These are phyloP conservation scores for Branchipolynoe longqiensis DNA, from an alignment of 2,888 invertebrate species.

Conservation along the genomic window DNA sequence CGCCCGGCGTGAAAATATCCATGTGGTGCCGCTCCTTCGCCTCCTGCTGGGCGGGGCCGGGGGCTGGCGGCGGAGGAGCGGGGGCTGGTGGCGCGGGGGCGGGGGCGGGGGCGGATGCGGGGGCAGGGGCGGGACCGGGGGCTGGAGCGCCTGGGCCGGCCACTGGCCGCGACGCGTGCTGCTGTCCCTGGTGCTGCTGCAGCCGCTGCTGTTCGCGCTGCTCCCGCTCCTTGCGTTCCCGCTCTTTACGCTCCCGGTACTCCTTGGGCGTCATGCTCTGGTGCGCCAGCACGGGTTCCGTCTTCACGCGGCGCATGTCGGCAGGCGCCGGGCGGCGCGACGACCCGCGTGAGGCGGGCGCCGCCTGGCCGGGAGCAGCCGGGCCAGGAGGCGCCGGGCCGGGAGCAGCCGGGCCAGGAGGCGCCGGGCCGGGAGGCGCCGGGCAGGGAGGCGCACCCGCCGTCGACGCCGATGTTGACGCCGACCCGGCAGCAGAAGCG, in stretches of 20 bases:
- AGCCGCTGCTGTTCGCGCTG: background rate
- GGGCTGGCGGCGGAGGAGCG: background rate
- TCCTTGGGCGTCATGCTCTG: constrained; percentile 58
- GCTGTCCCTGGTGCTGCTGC: background rate
- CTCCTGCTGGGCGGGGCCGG: background rate
- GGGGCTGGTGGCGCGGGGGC: background rate
- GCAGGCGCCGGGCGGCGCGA: too few species aligned
- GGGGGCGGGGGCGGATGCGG: too few species aligned
- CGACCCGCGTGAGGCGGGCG: background rate
- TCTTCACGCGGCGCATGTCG: constrained; percentile 58
- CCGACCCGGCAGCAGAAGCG: constrained; percentile 15
- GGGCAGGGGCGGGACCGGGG: too few species aligned
- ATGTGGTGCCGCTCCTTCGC: constrained; percentile 30
- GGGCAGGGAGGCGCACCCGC: background rate
- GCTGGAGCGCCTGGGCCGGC: background rate
- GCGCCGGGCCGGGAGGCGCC: background rate
- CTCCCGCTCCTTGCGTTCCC: constrained; percentile 40
- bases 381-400: background rate
- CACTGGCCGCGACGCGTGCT: background rate
- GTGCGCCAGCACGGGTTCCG: constrained; percentile 52
- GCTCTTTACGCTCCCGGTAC: constrained; percentile 59
- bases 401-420: background rate
- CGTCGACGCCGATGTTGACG: background rate
- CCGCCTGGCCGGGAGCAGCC: background rate
- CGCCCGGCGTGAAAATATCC: constrained; percentile 10